Conservation (phyloP, 2,797 vertebrate species). For the Hippoglossus hippoglossus region DNA sequence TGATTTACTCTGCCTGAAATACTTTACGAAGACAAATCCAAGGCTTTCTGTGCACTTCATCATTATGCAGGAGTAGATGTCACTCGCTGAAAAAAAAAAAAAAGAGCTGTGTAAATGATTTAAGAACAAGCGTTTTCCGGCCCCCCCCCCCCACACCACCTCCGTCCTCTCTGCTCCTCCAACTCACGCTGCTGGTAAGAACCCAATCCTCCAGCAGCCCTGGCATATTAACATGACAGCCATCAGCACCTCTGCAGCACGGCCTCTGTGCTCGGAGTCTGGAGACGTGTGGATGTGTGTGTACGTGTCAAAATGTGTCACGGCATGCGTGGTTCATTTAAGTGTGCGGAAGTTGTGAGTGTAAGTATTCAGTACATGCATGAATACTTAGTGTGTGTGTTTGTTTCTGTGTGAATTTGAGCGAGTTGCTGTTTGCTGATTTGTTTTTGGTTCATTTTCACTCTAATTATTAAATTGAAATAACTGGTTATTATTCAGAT, state of each 20-base stretch:
- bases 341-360: constrained; percentile 43
- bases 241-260: constrained; percentile 71
- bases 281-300: constrained; percentile 54
- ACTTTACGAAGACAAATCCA: constrained; percentile 18
- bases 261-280: constrained; percentile 68
- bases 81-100: constrained; percentile 20
- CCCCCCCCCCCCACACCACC: not conserved
- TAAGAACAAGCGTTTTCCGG: constrained; percentile 31
- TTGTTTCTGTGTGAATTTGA: not conserved
- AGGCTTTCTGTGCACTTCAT: constrained; percentile 30
- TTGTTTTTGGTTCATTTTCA: constrained; percentile 11
- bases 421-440: constrained; percentile 1
- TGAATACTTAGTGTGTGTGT: constrained; percentile 7
- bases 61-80: constrained; percentile 33
- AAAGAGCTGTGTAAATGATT: constrained; percentile 41
- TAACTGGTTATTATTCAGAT: not conserved
- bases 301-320: constrained; percentile 71
- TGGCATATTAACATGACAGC: constrained; percentile 76
- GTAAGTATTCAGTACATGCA: constrained; percentile 19
- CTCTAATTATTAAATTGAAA: too few species aligned
- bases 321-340: constrained; percentile 41
- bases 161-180: constrained; percentile 36
- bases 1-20: constrained; percentile 13
- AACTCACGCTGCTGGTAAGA: constrained; percentile 56
- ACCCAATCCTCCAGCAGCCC: constrained; percentile 51